Evolutionary conservation across 92 coral and sea anemone genomes (phyloP), one percentile per base, ranked within the genome.

Genomic region (Siderastrea siderea): DNA sequence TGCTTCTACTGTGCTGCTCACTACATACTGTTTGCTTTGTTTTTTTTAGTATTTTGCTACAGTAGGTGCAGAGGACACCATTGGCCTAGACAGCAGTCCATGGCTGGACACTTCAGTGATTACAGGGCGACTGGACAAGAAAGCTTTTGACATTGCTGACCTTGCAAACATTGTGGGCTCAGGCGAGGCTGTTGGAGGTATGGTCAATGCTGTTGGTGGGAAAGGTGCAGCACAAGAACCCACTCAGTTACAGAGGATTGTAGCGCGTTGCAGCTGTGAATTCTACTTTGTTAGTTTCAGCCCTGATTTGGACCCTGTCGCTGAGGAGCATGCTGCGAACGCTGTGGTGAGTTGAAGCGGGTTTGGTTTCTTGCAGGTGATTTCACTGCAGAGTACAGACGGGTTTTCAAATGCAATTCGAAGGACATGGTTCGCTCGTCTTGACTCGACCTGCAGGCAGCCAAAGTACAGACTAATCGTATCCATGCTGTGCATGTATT

Each of bases 101-200:
- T 98, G 99, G 99, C 90, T 98, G 6, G 96, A 91, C 75, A 92
- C 98, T 53, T 87, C 94, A 63, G 95, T 96, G 53, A 96, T 98
- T 51, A 94, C 96, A 7, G 96, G 98, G 62, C 95, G 98, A 11
- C 98, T 92, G 64, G 76, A 92, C 65, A 82, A 89, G 89, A 96
- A 96, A 86, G 86, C 95, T 61, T 91, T 91, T 88, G 99, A 91
- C 82, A 94, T 98, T 16, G 92, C 98, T 60, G 99, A 98, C 74
- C 88, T 96, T 55, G 93, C 97, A 69, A 86, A 96, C 75, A 96
- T 98, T 67, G 96, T 98, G 64, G 98, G 98, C 51, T 91, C 99
- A 64, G 99, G 99, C 19, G 99, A 98, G 64, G 94, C 98, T 19
- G 96, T 98, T 44, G 99, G 99, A 7, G 97, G 98, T 43, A 93